These are phyloP conservation scores for Sakesphorus luctuosus DNA, from an alignment of 2,113 vertebrate genomes.

Conservation along the genomic window DNA sequence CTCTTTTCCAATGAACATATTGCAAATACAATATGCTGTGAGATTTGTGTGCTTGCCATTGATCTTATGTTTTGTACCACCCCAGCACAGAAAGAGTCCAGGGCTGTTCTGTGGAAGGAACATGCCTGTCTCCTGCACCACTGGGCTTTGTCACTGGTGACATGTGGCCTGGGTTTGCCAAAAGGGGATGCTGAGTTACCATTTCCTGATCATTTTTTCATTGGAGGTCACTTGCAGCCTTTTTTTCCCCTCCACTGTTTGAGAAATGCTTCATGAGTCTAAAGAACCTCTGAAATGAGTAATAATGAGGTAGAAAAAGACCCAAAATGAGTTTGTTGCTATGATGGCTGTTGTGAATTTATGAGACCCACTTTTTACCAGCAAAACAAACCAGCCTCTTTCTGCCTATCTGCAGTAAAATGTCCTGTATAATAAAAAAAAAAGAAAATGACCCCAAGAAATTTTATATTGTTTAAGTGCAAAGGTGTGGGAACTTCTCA, in stretches of 20 bases:
- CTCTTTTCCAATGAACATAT: background rate
- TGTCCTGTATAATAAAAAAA: background rate
- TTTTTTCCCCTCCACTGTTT: background rate
- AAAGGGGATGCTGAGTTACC: background rate
- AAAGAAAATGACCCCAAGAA: background rate
- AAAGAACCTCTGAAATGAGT: background rate
- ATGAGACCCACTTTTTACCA: background rate
- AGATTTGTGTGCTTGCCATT: background rate
- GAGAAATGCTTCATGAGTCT: background rate
- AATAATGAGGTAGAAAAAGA: background rate
- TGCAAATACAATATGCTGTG: background rate
- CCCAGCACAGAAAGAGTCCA: rapidly evolving
- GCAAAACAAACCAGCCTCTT: constrained; percentile 35
- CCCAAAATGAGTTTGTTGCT: background rate
- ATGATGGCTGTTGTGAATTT: constrained; percentile 36
- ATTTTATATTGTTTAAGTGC: background rate
- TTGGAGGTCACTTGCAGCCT: background rate
- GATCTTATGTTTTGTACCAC: background rate
- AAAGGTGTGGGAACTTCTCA: background rate
- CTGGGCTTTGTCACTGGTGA: rapidly evolving
- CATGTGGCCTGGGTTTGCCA: background rate
- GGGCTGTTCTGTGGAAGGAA: background rate
- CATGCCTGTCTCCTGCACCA: background rate
- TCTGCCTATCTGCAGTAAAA: constrained; percentile 19
- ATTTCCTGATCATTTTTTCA: background rate